Evolutionary conservation across 2,888 invertebrate genomes (phyloP).

Genomic region (Timandra comae): DNA sequence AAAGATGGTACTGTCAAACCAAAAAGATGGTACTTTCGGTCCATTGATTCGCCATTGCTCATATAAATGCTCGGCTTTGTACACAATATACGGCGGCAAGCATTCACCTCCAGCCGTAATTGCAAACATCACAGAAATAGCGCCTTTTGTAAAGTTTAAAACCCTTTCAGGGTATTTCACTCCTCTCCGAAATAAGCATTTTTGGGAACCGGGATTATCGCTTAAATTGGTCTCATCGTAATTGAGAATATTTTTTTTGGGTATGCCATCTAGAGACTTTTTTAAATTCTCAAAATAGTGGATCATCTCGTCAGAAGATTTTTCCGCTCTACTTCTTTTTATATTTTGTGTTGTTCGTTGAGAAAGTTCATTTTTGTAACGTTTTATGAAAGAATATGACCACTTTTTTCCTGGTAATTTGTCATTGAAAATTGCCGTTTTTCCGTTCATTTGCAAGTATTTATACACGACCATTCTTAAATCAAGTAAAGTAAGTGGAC

Average conservation of each 20-base stretch:
- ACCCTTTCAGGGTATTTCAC: slow-evolving; percentile 13
- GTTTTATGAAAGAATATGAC: not conserved
- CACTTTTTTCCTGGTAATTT: slow-evolving; percentile 1
- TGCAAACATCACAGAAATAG: slow-evolving; percentile 16
- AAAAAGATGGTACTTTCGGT: slow-evolving; percentile 17
- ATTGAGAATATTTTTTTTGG: slow-evolving; percentile 6
- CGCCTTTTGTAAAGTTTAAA: slow-evolving; percentile 3
- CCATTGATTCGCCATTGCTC: slow-evolving; percentile 11
- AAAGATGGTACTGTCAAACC: slow-evolving; percentile 20
- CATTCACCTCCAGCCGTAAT: slow-evolving; percentile 14
- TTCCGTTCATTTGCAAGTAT: not conserved
- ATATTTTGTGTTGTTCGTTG: not conserved
- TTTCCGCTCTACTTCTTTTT: not conserved
- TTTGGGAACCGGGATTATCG: no score
- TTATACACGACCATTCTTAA: slow-evolving; percentile 4
- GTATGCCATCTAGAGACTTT: slow-evolving; percentile 1
- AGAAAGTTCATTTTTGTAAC: not conserved
- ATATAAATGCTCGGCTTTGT: slow-evolving; percentile 14
- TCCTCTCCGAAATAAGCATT: slow-evolving; percentile 12
- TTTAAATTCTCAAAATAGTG: not conserved
- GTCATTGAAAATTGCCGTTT: not conserved
- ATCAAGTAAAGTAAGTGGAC: slow-evolving; percentile 6
- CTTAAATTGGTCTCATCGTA: slow-evolving; percentile 8
- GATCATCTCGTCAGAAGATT: not conserved
- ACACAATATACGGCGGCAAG: slow-evolving; percentile 16